phyloP scores from a whole-genome alignment of 1,140 invertebrate species.

The Drosophila lacertosa region DNA sequence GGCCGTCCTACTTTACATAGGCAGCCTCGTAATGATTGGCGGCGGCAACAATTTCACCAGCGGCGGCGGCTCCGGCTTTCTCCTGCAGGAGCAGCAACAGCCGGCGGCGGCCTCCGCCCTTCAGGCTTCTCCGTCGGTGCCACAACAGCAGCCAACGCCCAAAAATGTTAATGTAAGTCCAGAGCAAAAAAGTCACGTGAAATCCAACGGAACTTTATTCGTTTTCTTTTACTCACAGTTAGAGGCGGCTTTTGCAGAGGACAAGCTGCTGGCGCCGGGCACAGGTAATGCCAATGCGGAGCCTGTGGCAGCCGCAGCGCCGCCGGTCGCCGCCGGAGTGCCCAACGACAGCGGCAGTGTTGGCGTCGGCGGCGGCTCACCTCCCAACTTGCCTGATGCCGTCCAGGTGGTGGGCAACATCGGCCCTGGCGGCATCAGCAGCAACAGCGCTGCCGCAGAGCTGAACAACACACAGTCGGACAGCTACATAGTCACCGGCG shows the following conservation, averaged over 20 bases:
- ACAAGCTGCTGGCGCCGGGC: constrained; percentile 38
- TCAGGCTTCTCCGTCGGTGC: constrained; percentile 48
- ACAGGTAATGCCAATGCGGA: constrained; percentile 46
- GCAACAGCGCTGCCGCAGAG: constrained; percentile 36
- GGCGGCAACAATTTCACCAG: constrained; percentile 75
- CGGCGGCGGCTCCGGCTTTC: constrained; percentile 58
- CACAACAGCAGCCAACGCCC: constrained; percentile 51
- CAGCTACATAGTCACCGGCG: constrained; percentile 72
- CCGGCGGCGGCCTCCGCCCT: constrained; percentile 39
- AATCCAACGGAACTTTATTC: background rate
- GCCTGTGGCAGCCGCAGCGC: constrained; percentile 30
- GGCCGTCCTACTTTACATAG: constrained; percentile 89
- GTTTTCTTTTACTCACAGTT: constrained; percentile 3
- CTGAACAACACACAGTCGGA: constrained; percentile 71
- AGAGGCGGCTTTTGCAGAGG: constrained; percentile 55
- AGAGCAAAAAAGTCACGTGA: too few species aligned
- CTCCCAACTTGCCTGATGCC: constrained; percentile 42
- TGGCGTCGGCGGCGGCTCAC: constrained; percentile 12
- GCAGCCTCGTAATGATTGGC: constrained; percentile 85
- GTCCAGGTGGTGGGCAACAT: constrained; percentile 67
- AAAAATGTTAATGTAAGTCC: constrained; percentile 60
- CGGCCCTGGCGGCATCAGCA: constrained; percentile 25
- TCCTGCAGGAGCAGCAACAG: constrained; percentile 73
- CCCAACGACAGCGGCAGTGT: constrained; percentile 47
- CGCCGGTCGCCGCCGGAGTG: constrained; percentile 18